Conservation (phyloP, 2,888 invertebrate species). For the Agrochola lota region DNA sequence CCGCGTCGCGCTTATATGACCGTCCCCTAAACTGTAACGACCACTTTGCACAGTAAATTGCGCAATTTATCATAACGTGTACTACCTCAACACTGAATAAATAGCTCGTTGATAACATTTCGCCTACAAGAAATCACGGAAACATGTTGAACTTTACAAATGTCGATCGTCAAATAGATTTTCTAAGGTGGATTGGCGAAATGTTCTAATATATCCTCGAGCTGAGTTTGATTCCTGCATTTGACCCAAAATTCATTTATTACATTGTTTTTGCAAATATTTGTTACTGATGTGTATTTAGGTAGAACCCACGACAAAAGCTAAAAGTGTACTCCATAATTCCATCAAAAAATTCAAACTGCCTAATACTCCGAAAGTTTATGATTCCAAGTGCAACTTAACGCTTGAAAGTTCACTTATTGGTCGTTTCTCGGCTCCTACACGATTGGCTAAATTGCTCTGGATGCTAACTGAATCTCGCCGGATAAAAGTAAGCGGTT, state of each 20-base stretch:
- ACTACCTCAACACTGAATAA: conserved; percentile 38
- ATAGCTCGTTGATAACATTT: conserved; percentile 26
- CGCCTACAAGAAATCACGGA: neutral
- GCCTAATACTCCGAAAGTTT: neutral
- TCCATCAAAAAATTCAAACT: neutral
- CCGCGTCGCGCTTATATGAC: neutral
- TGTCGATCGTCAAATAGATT: conserved; percentile 5
- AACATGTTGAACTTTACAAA: conserved; percentile 25
- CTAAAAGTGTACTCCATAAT: neutral
- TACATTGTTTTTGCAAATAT: neutral
- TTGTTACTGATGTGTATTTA: neutral
- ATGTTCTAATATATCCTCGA: neutral
- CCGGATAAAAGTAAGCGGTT: conserved; percentile 44
- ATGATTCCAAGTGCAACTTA: conserved; percentile 23
- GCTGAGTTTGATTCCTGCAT: neutral
- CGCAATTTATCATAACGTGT: conserved; percentile 34
- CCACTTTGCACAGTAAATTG: conserved; percentile 33
- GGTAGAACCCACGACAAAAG: neutral
- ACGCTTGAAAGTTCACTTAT: conserved; percentile 23
- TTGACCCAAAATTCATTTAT: neutral
- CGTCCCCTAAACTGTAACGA: conserved; percentile 17
- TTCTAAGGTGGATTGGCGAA: neutral
- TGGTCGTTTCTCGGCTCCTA: conserved; percentile 27
- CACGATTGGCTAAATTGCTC: conserved; percentile 57
- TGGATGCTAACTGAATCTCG: conserved; percentile 52